Conservation (phyloP, 2,797 vertebrate genomes). For the Eulemur mongoz region DNA sequence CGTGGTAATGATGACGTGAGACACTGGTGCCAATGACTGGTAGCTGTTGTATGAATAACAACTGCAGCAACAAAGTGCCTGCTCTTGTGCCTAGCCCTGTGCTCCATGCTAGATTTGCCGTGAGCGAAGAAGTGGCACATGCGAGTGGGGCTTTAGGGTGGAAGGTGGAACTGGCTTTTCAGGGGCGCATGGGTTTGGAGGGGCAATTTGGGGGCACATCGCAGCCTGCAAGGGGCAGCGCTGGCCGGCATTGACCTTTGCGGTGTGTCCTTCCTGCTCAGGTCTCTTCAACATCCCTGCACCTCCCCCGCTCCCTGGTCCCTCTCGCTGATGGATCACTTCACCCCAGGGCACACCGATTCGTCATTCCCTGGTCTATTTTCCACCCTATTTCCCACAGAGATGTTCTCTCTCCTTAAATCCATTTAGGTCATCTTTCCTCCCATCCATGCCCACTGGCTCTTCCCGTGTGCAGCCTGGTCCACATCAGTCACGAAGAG, state of each 20-base stretch:
- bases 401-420: constrained; percentile 43
- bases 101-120: neutral
- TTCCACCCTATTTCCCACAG: constrained; percentile 59
- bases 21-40: fast-evolving
- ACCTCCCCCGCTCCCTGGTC: neutral
- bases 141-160: neutral
- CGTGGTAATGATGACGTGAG: fast-evolving
- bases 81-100: too few species aligned
- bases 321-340: neutral
- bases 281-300: fast-evolving
- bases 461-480: fast-evolving
- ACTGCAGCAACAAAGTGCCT: neutral
- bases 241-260: neutral
- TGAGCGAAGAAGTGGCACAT: neutral
- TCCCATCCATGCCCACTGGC: neutral
- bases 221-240: fast-evolving
- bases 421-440: constrained; percentile 10
- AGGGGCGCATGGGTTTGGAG: fast-evolving
- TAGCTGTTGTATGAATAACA: too few species aligned
- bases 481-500: neutral
- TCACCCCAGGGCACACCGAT: neutral
- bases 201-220: neutral
- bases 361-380: neutral
- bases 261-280: fast-evolving
- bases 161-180: neutral